Percentiles rank a stretch among this genome's conserved stretches.
phyloP scores from a whole-genome alignment of 1,140 invertebrate species.

The Philaenus spumarius region DNA sequence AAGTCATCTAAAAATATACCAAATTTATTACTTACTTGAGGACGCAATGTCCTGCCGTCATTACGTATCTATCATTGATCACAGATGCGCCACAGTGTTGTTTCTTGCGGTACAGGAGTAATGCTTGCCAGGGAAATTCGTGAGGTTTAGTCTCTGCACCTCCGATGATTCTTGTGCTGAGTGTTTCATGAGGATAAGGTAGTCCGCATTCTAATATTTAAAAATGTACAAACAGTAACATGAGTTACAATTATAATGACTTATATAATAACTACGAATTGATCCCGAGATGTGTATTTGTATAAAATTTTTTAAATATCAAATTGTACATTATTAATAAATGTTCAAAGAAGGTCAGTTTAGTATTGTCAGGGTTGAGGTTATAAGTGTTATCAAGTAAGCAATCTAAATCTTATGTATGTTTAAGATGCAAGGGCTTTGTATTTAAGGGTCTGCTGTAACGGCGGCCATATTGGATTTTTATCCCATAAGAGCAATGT shows the following conservation, averaged over 20 bases:
- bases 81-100: slow-evolving; percentile 81
- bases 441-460: no score
- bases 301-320: neutral
- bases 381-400: no score
- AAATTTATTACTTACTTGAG: slow-evolving; percentile 57
- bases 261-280: neutral
- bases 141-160: slow-evolving; percentile 59
- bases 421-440: no score
- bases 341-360: no score
- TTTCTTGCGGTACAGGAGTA: slow-evolving; percentile 68
- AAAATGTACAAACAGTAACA: no score
- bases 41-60: slow-evolving; percentile 77
- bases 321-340: no score
- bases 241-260: no score
- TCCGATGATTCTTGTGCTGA: slow-evolving; percentile 56
- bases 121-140: slow-evolving; percentile 77
- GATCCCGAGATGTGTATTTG: neutral
- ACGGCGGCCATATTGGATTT: no score
- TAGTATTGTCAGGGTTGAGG: no score
- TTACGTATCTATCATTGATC: slow-evolving; percentile 71
- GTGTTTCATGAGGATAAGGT: neutral
- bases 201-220: neutral
- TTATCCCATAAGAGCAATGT: no score
- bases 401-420: no score
- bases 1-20: neutral